Percentiles rank a stretch among this genome's conserved stretches.
Conservation (phyloP, 2,113 vertebrate genomes). For the Syngnathus typhle region DNA sequence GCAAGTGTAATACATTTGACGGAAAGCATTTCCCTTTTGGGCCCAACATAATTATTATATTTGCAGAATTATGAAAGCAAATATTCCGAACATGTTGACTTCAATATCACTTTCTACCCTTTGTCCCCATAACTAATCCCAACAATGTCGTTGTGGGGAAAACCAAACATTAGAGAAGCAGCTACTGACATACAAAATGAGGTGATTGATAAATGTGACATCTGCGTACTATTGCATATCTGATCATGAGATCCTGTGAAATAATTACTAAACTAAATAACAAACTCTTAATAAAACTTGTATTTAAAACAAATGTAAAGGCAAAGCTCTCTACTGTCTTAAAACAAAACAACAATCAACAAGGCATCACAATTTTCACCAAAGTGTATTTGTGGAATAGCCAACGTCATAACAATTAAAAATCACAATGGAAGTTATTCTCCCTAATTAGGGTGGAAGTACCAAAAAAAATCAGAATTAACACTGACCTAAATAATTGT, state of each 20-base stretch:
- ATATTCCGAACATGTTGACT: neutral
- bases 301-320: slow-evolving; percentile 14
- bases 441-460: slow-evolving; percentile 29
- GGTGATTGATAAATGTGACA: slow-evolving; percentile 6
- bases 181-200: slow-evolving; percentile 10
- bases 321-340: slow-evolving; percentile 20
- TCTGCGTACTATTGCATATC: slow-evolving; percentile 8
- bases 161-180: neutral
- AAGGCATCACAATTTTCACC: neutral
- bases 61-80: neutral
- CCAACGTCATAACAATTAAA: neutral
- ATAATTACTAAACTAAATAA: neutral
- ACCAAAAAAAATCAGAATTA: slow-evolving; percentile 35
- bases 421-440: slow-evolving; percentile 1
- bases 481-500: slow-evolving; percentile 12
- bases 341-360: neutral
- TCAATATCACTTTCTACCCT: neutral
- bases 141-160: neutral
- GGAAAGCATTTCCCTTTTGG: slow-evolving; percentile 17
- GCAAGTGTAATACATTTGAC: neutral
- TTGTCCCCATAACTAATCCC: neutral
- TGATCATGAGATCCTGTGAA: neutral
- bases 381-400: neutral
- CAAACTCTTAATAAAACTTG: neutral
- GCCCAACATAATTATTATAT: neutral